Evolutionary conservation across 2,113 vertebrate genomes (phyloP).

Genomic region (Oryzias celebensis): DNA sequence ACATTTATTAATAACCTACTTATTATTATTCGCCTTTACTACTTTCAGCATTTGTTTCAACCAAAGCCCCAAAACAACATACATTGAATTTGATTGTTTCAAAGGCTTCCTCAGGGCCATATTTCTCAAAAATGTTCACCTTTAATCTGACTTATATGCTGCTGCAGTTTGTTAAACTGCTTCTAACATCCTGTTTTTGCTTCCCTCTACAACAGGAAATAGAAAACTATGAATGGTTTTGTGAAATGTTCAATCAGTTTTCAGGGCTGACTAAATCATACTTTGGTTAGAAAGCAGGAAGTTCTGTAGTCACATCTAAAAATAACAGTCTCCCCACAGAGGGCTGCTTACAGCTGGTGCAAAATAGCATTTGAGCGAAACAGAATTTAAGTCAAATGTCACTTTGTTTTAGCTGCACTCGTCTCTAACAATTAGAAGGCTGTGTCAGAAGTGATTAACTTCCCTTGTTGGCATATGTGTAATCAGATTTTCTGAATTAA

Average conservation of each 20-base stretch:
- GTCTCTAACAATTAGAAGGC: conserved; percentile 25
- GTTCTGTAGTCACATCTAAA: conserved; percentile 14
- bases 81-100: conserved; percentile 2
- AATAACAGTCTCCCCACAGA: conserved; percentile 1
- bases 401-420: conserved; percentile 27
- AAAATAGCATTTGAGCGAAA: neutral
- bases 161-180: conserved; percentile 38
- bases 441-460: conserved; percentile 5
- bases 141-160: no score
- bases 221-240: conserved; percentile 15
- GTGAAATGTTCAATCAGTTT: conserved; percentile 12
- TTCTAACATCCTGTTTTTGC: conserved; percentile 27
- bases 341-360: neutral
- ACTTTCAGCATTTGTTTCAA: conserved; percentile 35
- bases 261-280: conserved; percentile 18
- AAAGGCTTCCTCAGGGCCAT: no score
- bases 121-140: neutral
- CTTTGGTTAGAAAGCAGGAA: conserved; percentile 19
- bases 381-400: conserved; percentile 20
- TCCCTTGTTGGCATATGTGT: conserved; percentile 17
- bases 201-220: conserved; percentile 27
- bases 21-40: conserved; percentile 34
- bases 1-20: conserved; percentile 51
- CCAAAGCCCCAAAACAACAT: conserved; percentile 36
- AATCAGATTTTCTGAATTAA: conserved; percentile 23